Percentiles rank a stretch among this genome's conserved stretches.
These are phyloP conservation scores for Triplophysa rosa DNA, from an alignment of 2,113 vertebrate genomes.

Conservation along the genomic window DNA sequence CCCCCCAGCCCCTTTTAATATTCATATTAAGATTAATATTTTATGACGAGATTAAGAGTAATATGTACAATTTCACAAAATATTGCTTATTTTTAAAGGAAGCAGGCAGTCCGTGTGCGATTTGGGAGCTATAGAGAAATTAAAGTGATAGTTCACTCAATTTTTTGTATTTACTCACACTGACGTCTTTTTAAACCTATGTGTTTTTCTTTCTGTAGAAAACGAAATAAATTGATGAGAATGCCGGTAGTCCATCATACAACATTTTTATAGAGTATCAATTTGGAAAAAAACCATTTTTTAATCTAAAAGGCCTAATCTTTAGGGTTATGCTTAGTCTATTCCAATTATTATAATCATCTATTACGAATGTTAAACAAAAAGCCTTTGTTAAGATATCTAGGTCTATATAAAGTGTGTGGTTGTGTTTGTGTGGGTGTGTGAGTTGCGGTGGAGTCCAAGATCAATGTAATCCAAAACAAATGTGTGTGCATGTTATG, in stretches of 20 bases:
- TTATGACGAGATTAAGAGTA: background rate
- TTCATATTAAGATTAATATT: no score
- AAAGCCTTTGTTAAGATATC: background rate
- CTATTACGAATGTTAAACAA: no score
- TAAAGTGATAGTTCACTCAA: no score
- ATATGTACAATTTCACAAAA: background rate
- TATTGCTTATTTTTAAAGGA: background rate
- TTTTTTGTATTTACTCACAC: no score
- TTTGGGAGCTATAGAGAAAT: no score
- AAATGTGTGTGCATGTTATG: constrained; percentile 21
- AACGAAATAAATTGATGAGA: background rate
- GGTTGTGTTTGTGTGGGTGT: background rate
- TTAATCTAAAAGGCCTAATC: no score
- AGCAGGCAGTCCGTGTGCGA: background rate
- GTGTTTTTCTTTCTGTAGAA: background rate
- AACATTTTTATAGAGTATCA: no score
- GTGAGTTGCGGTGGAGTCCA: background rate
- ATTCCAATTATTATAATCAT: no score
- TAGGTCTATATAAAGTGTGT: background rate
- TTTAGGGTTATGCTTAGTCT: no score
- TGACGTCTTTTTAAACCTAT: no score
- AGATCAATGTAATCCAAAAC: background rate
- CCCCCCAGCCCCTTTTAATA: background rate
- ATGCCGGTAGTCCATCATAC: no score
- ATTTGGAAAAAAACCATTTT: no score